phyloP scores from a whole-genome alignment of 2,797 vertebrate species.

The Caiman crocodilus region DNA sequence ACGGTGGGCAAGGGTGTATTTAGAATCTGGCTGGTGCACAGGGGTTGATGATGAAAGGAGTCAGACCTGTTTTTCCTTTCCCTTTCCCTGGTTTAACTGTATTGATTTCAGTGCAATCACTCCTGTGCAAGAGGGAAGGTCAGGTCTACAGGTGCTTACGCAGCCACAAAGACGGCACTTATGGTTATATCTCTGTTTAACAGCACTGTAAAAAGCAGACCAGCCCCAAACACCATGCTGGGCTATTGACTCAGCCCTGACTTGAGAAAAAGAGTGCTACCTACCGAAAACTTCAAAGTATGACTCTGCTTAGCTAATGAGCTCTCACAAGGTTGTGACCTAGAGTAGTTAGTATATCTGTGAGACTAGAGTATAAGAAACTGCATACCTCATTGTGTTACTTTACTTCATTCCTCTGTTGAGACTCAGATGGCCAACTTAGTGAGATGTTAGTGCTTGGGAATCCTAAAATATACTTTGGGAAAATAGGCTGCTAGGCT shows the following conservation, averaged over 20 bases:
- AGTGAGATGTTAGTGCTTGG: not conserved
- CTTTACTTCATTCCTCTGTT: not conserved
- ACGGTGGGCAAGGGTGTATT: slow-evolving; percentile 1
- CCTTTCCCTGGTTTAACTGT: not conserved
- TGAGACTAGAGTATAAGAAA: not conserved
- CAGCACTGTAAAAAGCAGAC: not conserved
- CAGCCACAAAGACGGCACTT: not conserved
- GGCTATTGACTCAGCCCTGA: not conserved
- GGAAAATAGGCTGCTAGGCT: not conserved
- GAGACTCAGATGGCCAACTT: not conserved
- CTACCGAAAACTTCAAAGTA: not conserved
- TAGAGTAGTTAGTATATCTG: not conserved
- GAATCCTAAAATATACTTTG: not conserved
- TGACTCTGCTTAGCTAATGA: not conserved
- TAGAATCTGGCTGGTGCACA: not conserved
- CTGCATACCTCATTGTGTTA: not conserved
- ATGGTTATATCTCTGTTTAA: not conserved
- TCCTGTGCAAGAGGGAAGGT: not conserved
- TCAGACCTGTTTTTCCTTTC: not conserved
- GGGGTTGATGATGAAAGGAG: not conserved
- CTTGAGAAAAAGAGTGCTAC: not conserved
- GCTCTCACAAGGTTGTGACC: not conserved
- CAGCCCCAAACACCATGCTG: not conserved
- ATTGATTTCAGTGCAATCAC: not conserved
- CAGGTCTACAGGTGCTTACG: not conserved